Conservation (phyloP, 37 sponge, comb jelly and placozoan genomes). For the Dysidea cf. avara region DNA sequence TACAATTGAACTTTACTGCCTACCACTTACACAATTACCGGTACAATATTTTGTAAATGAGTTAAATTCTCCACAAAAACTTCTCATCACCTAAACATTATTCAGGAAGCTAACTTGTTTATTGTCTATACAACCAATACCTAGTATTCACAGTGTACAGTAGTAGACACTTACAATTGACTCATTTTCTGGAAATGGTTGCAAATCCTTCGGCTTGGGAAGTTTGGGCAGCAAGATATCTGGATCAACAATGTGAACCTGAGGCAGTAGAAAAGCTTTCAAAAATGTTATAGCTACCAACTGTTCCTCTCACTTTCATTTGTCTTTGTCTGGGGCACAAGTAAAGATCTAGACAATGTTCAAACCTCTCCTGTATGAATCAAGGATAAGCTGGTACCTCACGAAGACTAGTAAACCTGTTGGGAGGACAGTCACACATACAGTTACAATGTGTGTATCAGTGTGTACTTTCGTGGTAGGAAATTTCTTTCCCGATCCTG, state of each 20-base stretch:
- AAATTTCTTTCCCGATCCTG: slow-evolving; percentile 70
- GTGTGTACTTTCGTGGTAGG: slow-evolving; percentile 70
- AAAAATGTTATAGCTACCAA: no score
- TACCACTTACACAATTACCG: no score
- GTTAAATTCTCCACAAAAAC: no score
- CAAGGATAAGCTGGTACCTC: slow-evolving; percentile 84
- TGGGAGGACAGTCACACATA: neutral
- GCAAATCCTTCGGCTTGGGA: slow-evolving; percentile 92
- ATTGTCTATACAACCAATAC: no score
- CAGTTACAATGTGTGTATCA: no score
- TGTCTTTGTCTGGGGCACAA: slow-evolving; percentile 90
- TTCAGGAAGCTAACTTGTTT: no score
- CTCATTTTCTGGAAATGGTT: slow-evolving; percentile 89
- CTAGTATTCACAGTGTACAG: no score
- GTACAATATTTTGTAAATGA: no score
- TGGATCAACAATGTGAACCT: slow-evolving; percentile 90
- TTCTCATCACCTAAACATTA: no score
- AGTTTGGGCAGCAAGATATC: slow-evolving; percentile 90
- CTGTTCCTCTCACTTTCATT: slow-evolving; percentile 58
- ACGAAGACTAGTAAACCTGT: slow-evolving; percentile 69
- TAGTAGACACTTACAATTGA: slow-evolving; percentile 71
- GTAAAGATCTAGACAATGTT: slow-evolving; percentile 96
- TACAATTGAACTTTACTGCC: no score
- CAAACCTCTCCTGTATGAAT: slow-evolving; percentile 94
- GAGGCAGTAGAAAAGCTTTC: no score